Percentiles rank a stretch among this genome's conserved stretches.
Conservation (phyloP, 2,113 vertebrate genomes). For the Lipotes vexillifer region DNA sequence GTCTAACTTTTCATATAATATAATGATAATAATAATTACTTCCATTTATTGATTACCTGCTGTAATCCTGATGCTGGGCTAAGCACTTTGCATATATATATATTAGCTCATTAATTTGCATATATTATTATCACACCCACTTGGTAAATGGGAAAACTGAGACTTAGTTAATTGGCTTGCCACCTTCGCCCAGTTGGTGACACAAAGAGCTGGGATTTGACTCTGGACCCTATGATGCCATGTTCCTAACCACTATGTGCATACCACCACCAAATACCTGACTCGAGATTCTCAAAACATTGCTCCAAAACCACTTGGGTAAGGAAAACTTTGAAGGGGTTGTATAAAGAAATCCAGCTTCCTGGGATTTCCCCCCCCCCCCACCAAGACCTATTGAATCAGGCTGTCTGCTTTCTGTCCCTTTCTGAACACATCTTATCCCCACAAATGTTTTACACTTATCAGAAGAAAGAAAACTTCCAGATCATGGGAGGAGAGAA, state of each 20-base stretch:
- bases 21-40: not conserved
- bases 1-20: not conserved
- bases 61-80: not conserved
- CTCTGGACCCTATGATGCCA: not conserved
- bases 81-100: not conserved
- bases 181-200: not conserved
- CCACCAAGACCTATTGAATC: not conserved
- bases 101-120: not conserved
- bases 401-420: not conserved
- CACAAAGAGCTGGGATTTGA: not conserved
- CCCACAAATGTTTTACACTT: not conserved
- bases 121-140: not conserved
- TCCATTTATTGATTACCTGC: not conserved
- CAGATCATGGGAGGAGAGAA: not conserved
- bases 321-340: not conserved
- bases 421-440: not conserved
- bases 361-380: not conserved
- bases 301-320: not conserved
- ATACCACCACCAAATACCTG: rapidly evolving
- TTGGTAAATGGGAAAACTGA: not conserved
- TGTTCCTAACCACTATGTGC: not conserved
- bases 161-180: not conserved
- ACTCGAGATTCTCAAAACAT: not conserved
- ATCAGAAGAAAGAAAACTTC: not conserved
- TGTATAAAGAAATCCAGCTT: not conserved